These are phyloP conservation scores for Neomorphus geoffroyi DNA, from an alignment of 2,797 vertebrate species.

Conservation along the genomic window DNA sequence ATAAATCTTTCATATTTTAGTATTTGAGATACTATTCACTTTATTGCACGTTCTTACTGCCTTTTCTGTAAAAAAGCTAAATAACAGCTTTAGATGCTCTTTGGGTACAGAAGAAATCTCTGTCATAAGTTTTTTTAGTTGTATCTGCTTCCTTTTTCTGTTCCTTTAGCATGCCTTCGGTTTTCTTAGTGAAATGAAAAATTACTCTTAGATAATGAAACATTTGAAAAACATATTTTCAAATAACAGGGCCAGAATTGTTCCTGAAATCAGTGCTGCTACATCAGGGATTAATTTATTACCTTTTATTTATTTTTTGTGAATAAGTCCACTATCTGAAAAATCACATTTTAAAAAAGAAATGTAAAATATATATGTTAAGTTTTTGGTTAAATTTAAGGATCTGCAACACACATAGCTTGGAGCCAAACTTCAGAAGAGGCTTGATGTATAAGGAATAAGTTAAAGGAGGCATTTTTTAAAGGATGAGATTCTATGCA, in stretches of 20 bases:
- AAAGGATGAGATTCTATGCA: neutral
- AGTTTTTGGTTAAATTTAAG: neutral
- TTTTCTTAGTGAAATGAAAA: slow-evolving; percentile 14
- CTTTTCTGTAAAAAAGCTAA: neutral
- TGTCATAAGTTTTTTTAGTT: neutral
- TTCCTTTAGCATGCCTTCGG: neutral
- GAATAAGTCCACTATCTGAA: neutral
- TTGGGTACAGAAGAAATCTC: neutral
- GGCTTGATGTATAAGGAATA: neutral
- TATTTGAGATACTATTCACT: neutral
- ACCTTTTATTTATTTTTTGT: neutral
- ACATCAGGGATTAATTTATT: neutral
- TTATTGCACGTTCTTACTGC: neutral
- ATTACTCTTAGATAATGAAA: neutral
- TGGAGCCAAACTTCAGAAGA: neutral
- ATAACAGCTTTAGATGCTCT: neutral
- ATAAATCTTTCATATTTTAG: neutral
- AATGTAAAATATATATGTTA: neutral
- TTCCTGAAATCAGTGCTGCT: neutral
- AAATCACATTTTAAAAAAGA: neutral
- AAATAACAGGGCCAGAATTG: neutral
- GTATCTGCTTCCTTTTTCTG: neutral
- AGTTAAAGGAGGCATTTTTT: neutral
- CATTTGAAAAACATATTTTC: slow-evolving; percentile 10
- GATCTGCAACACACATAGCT: neutral